Percentiles rank a stretch among this genome's conserved stretches.
These are phyloP conservation scores for Hartigia nigra DNA, from an alignment of 2,888 invertebrate species.

Conservation along the genomic window DNA sequence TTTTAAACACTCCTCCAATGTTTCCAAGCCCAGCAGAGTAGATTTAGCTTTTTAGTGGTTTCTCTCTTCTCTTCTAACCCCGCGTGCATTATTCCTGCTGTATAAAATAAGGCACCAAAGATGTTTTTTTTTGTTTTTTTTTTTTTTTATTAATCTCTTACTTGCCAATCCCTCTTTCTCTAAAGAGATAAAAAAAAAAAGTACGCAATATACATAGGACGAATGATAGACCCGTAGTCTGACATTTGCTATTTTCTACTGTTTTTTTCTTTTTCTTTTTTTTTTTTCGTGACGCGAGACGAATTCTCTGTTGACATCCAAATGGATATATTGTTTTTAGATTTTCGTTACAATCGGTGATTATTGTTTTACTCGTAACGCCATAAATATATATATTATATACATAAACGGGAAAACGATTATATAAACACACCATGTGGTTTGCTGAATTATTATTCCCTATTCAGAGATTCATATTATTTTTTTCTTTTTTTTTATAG, in stretches of 20 bases:
- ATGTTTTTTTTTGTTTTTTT: too few relatives aligned
- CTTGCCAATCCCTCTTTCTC: slow-evolving; percentile 29
- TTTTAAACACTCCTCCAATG: slow-evolving; percentile 9
- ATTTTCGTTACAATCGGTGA: slow-evolving; percentile 7
- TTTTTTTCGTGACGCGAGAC: slow-evolving; percentile 9
- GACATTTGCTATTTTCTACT: slow-evolving; percentile 26
- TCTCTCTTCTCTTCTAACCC: slow-evolving; percentile 24
- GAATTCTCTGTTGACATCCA: slow-evolving; percentile 10
- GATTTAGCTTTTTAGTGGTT: background rate
- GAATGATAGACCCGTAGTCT: slow-evolving; percentile 15
- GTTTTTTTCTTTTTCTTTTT: slow-evolving; percentile 8
- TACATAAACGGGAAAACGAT: slow-evolving; percentile 1
- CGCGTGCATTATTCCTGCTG: slow-evolving; percentile 37
- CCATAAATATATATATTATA: slow-evolving; percentile 9
- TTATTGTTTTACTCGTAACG: slow-evolving; percentile 15
- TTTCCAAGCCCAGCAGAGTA: background rate
- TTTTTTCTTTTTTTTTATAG: slow-evolving; percentile 27
- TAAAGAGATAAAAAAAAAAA: slow-evolving; percentile 30
- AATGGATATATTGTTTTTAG: slow-evolving; percentile 3
- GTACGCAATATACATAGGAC: background rate
- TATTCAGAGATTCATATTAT: slow-evolving; percentile 12
- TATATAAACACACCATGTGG: slow-evolving; percentile 7
- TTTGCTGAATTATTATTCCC: slow-evolving; percentile 18
- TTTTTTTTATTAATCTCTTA: slow-evolving; percentile 41
- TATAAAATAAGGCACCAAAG: slow-evolving; percentile 59